A percentile compares a stretch with the other conserved stretches of the same genome.
Evolutionary conservation across 2,113 vertebrate genomes (phyloP).

Genomic region (Dromas ardeola): DNA sequence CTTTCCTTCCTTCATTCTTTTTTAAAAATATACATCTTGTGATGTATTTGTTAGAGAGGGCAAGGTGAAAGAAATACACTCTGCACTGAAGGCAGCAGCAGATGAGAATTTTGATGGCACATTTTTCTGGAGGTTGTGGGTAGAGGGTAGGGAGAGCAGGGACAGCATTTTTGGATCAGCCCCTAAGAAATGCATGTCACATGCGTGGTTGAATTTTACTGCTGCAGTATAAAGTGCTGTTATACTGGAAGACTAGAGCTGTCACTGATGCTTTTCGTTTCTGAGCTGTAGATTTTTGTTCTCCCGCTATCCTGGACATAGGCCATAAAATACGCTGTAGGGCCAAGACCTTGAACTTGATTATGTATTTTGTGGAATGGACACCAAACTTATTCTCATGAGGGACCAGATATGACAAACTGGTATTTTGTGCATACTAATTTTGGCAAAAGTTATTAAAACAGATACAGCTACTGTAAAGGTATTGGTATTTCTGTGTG

Average conservation of each 20-base stretch:
- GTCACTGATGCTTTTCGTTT: not conserved
- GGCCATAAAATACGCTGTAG: not conserved
- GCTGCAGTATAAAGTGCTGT: not conserved
- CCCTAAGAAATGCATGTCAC: not conserved
- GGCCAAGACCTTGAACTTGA: not conserved
- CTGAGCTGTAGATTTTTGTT: not conserved
- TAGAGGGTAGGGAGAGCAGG: not conserved
- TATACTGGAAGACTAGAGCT: not conserved
- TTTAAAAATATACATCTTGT: not conserved
- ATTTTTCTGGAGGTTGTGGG: not conserved
- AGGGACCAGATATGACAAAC: not conserved
- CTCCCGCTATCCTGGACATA: not conserved
- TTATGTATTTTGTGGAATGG: not conserved
- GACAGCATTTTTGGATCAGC: not conserved
- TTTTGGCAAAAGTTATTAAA: not conserved
- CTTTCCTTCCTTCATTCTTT: not conserved
- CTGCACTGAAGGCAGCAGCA: not conserved
- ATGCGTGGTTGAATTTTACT: not conserved
- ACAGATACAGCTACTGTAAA: not conserved
- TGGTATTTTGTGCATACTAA: not conserved
- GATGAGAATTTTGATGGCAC: not conserved
- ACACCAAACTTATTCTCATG: not conserved
- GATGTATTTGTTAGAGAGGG: not conserved
- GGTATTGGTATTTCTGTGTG: not conserved
- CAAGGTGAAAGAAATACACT: not conserved